Base-by-base conservation (phyloP, 1,140 invertebrate species). In the Drosophila tristis region DNA sequence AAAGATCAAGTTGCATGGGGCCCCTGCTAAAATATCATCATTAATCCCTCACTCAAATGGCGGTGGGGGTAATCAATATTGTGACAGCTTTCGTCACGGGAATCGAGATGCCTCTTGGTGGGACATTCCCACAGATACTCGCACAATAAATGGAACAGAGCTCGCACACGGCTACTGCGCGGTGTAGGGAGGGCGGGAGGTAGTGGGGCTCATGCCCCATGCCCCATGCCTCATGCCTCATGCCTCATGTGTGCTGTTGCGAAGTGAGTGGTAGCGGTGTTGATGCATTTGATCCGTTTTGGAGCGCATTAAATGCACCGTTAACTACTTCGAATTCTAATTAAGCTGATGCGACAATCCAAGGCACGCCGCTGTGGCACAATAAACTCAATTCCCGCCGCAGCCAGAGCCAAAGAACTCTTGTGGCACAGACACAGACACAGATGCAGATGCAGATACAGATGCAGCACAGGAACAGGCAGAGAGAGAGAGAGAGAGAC, bases 301-400 rank as follows among this genome's bases (percentile, higher is more conserved):
- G 65, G 67, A 80, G 76, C 68, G 73, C 75, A 79, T 89, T 89
- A 85, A 89, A 89, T 90, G 67, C 64, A 89, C 84, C 84, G 84
- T 89, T 89, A 89, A 80, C 85, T 89, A 77, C 80, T 78, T 89
- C 74, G 76, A 84, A 89, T 89, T 89, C 85, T 89, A 89, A 89
- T 89, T 87, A 89, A 89, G 79, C 73, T 77, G 67, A 77, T 89
- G 85, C 76, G 82, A 87, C 81, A 82, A 87, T 78, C 63, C 75
- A 75, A 87, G 66, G 78, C 68, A 87, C 72, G 75, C 75, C 82
- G 60, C 78, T 42, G 67, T 86, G 81, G 82, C 82, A 86, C 78
- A 86, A 86, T 86, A 87, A 86, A 86, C 82, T 86, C 82, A 86
- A 86, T 86, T 86, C 78, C 68, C 55, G 67, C 68, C 60, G 65